phyloP scores from a whole-genome alignment of 2,888 invertebrate genomes.

The Philereme transversata region DNA sequence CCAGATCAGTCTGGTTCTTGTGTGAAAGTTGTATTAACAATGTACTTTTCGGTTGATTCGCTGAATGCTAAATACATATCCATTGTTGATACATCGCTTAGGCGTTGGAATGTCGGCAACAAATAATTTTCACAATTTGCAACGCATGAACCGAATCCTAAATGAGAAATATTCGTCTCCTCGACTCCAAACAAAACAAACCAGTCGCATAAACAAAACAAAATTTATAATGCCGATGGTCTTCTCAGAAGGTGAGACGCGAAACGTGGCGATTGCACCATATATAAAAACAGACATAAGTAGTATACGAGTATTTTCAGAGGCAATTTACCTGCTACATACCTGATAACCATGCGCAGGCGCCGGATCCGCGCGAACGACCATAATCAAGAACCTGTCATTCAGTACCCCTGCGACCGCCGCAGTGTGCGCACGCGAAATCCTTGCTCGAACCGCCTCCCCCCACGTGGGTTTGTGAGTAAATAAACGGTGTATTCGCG shows the following conservation, averaged over 20 bases:
- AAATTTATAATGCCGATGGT: constrained; percentile 43
- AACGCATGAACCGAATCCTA: constrained; percentile 17
- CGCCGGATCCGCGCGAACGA: constrained; percentile 41
- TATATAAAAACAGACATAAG: constrained; percentile 18
- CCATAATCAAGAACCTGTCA: constrained; percentile 33
- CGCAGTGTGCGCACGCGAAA: constrained; percentile 56
- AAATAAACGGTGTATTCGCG: constrained; percentile 57
- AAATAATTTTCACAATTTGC: constrained; percentile 21
- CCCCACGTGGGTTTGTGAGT: constrained; percentile 73
- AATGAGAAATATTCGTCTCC: constrained; percentile 6
- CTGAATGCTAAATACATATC: constrained; percentile 11
- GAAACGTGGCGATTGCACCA: constrained; percentile 55
- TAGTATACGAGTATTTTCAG: constrained; percentile 56
- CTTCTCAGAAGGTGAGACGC: constrained; percentile 46
- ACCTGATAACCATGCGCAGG: constrained; percentile 61
- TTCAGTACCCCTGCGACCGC: constrained; percentile 64
- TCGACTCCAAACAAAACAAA: constrained; percentile 29
- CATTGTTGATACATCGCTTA: constrained; percentile 1
- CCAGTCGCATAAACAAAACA: constrained; percentile 41
- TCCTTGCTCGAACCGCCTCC: constrained; percentile 38
- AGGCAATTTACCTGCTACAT: constrained; percentile 67
- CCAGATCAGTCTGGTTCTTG: constrained; percentile 11
- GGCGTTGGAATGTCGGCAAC: constrained; percentile 3
- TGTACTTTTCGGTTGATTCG: constrained; percentile 3
- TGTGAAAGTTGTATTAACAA: constrained; percentile 19